phyloP scores from a whole-genome alignment of 2,113 vertebrate species.

The Bujurquina vittata region DNA sequence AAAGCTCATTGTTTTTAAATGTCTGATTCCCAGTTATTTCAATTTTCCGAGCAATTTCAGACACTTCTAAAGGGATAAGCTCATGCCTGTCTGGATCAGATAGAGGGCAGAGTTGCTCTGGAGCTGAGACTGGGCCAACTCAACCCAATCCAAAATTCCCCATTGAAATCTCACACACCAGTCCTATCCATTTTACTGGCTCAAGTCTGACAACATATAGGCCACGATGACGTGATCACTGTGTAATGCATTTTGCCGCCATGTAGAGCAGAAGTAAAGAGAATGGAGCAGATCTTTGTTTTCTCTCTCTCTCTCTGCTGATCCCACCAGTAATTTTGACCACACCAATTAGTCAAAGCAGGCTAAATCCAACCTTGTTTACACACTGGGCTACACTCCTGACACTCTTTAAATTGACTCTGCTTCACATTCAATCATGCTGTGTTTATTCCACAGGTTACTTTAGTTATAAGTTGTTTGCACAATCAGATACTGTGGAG shows the following conservation, averaged over 20 bases:
- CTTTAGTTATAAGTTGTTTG: not conserved
- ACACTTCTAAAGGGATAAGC: not conserved
- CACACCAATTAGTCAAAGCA: slow-evolving; percentile 17
- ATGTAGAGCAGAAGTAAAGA: slow-evolving; percentile 20
- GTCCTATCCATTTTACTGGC: slow-evolving; percentile 35
- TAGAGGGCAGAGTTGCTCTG: slow-evolving; percentile 49
- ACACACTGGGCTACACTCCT: slow-evolving; percentile 2
- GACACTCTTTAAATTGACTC: not conserved
- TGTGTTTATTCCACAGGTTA: not conserved
- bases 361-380: not conserved
- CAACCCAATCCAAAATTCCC: slow-evolving; percentile 31
- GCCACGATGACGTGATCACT: slow-evolving; percentile 34
- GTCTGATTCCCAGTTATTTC: not conserved
- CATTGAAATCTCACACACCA: slow-evolving; percentile 16
- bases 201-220: slow-evolving; percentile 42
- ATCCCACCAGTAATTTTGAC: slow-evolving; percentile 25
- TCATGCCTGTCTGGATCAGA: slow-evolving; percentile 19
- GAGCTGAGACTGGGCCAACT: slow-evolving; percentile 31
- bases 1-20: no score
- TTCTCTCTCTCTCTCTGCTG: slow-evolving; percentile 33
- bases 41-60: not conserved
- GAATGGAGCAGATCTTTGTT: slow-evolving; percentile 17
- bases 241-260: slow-evolving; percentile 37
- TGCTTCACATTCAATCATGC: not conserved
- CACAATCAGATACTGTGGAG: not conserved